Percentiles rank a stretch among this genome's conserved stretches.
Conservation (phyloP, 53 echinoderm and acorn worm species). For the Temnopleurus reevesii region DNA sequence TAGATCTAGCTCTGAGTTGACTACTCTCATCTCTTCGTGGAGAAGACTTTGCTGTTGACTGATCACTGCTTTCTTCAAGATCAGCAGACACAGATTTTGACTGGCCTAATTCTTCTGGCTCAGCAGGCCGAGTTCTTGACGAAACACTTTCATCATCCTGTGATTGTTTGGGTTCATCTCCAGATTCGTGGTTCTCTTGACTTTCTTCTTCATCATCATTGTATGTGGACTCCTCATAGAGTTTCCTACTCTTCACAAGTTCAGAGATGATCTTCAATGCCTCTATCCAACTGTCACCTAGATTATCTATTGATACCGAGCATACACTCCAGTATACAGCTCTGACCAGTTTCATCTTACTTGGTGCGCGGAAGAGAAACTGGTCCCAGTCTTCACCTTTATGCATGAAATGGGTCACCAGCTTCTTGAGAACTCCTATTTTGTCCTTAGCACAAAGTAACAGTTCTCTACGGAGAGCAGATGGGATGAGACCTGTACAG, state of each 20-base stretch:
- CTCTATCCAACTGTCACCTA: background rate
- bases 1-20: no score
- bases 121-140: background rate
- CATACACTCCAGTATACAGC: conserved; percentile 24
- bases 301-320: background rate
- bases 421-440: background rate
- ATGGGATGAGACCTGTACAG: conserved; percentile 11
- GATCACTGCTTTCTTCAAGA: no score
- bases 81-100: no score
- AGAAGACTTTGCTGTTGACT: no score
- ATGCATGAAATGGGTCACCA: conserved; percentile 4
- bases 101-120: background rate
- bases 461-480: conserved; percentile 4
- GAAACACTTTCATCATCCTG: background rate
- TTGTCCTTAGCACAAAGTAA: conserved; percentile 15
- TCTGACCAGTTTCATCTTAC: conserved; percentile 34
- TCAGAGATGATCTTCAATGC: conserved; percentile 17
- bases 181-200: background rate
- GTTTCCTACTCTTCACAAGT: background rate
- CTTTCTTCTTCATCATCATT: background rate
- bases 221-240: background rate
- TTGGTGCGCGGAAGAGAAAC: background rate
- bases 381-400: conserved; percentile 26
- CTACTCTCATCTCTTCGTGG: background rate
- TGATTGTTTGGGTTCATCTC: background rate